phyloP scores from a whole-genome alignment of 2,113 vertebrate genomes.

The Halcyon malimbica region DNA sequence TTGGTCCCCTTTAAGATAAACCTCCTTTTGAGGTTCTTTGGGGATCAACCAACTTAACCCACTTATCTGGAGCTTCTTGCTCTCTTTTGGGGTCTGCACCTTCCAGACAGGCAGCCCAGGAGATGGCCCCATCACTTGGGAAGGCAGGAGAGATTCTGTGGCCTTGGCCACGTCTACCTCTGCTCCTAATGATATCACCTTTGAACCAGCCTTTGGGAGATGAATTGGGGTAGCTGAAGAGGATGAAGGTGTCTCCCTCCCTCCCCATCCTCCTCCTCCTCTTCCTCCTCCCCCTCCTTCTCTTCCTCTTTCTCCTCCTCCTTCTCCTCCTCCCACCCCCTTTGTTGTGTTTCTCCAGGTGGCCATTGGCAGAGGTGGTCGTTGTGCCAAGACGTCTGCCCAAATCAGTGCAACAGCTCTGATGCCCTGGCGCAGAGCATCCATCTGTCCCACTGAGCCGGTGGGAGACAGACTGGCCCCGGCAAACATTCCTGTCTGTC shows the following conservation, averaged over 20 bases:
- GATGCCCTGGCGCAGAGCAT: not conserved
- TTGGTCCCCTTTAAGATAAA: not conserved
- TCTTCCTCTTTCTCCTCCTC: no score
- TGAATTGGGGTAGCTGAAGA: not conserved
- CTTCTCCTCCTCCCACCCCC: not conserved
- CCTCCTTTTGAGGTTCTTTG: not conserved
- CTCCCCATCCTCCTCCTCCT: not conserved
- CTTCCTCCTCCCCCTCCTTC: not conserved
- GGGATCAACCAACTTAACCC: no score
- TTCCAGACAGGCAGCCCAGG: not conserved
- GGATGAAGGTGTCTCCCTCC: not conserved
- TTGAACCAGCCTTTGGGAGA: not conserved
- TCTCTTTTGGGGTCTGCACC: no score
- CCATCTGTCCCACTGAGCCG: not conserved
- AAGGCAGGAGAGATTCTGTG: not conserved
- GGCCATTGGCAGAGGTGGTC: not conserved
- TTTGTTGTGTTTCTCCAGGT: not conserved
- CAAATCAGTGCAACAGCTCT: not conserved
- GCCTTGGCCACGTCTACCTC: not conserved
- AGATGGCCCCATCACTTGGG: not conserved
- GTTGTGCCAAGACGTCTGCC: not conserved
- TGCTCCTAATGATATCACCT: accelerated
- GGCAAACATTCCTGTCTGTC: accelerated
- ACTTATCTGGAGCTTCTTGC: not conserved
- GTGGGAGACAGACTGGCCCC: not conserved